phyloP scores from a whole-genome alignment of 2,888 invertebrate species.

The Zaprionus lineosus region DNA sequence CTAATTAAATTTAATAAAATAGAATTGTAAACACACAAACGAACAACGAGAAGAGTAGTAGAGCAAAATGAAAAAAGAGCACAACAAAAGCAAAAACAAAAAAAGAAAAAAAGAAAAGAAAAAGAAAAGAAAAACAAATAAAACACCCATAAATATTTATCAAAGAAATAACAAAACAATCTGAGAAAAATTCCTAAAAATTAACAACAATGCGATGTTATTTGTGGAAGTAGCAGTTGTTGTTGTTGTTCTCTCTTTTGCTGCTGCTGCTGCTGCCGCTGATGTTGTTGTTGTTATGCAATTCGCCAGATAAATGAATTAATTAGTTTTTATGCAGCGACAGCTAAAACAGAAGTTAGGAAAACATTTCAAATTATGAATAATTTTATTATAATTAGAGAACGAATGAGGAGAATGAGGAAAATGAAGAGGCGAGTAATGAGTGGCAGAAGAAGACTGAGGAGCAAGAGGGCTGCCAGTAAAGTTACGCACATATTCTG shows the following conservation, averaged over 20 bases:
- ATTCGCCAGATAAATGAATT: conserved; percentile 45
- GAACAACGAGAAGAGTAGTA: too few species aligned
- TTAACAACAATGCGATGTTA: conserved; percentile 49
- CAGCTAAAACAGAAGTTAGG: conserved; percentile 2
- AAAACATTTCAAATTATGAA: conserved; percentile 39
- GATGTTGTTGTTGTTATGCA: conserved; percentile 37
- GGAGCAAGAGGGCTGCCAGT: neutral
- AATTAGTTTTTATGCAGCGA: conserved; percentile 40
- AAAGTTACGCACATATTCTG: too few species aligned
- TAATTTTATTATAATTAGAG: conserved; percentile 21
- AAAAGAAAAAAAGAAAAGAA: conserved; percentile 42
- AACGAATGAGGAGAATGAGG: neutral
- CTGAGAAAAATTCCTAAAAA: conserved; percentile 46
- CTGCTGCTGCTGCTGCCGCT: neutral
- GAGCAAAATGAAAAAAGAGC: conserved; percentile 19
- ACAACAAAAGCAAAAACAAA: conserved; percentile 20
- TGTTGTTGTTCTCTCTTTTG: neutral
- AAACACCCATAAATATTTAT: conserved; percentile 67
- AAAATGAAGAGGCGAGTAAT: too few species aligned
- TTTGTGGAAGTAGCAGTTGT: too few species aligned
- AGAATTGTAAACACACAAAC: conserved; percentile 68
- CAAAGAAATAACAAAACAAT: conserved; percentile 58
- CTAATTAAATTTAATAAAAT: conserved; percentile 74
- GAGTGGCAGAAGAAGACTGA: too few species aligned
- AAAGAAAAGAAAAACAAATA: conserved; percentile 40